phyloP scores from a whole-genome alignment of 2,113 vertebrate genomes.

The Theristicus caerulescens region DNA sequence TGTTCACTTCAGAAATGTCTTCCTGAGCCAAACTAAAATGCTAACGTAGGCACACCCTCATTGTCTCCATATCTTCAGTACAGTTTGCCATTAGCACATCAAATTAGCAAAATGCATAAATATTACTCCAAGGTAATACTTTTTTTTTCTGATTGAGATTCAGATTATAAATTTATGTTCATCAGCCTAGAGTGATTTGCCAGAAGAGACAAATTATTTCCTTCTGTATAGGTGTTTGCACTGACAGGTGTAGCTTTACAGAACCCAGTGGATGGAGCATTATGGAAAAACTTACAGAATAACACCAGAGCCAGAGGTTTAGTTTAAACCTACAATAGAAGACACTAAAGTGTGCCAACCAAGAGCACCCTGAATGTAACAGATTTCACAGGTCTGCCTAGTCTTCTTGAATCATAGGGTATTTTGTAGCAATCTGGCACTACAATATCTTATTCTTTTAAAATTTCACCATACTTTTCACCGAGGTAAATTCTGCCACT shows the following conservation, averaged over 20 bases:
- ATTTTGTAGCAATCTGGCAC: background rate
- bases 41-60: background rate
- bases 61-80: background rate
- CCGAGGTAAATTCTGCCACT: background rate
- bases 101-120: background rate
- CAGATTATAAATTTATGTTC: background rate
- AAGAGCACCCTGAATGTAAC: background rate
- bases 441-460: background rate
- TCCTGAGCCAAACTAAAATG: background rate
- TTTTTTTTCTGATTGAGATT: background rate
- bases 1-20: background rate
- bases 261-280: background rate
- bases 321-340: background rate
- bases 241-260: background rate
- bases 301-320: background rate
- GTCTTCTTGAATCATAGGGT: background rate
- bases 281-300: background rate
- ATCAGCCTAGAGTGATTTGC: background rate
- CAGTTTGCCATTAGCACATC: background rate
- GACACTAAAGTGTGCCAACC: background rate
- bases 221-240: background rate
- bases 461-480: background rate
- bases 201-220: background rate
- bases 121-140: background rate
- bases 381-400: background rate